Base-by-base conservation (phyloP, 2,888 invertebrate genomes). In the Ditula angustiorana region DNA sequence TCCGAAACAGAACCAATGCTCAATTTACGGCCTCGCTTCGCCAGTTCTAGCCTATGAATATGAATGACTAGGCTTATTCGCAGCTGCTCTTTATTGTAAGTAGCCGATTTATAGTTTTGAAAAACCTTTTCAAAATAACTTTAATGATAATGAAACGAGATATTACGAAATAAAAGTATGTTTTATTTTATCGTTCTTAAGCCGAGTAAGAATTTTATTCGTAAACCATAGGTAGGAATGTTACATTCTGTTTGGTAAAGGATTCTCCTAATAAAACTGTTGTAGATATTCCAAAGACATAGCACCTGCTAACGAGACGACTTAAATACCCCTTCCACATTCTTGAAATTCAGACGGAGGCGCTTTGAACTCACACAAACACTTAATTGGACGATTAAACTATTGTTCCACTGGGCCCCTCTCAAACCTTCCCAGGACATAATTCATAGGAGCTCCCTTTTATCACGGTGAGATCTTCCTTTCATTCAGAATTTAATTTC, bases 401-500 rank as follows among this genome's bases (percentile, higher is more conserved):
- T 87, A 91, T 92, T 92, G 92, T 92, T 86, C 84, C 81, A 77
- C 69, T 72, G 74, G 71, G 76, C 86, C 91, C 85, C 82, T 80
- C 79, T 77, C 74, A 74, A 79, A 73, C 80, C 83, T 83, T 85
- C 78, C 81, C 83, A 80, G 83, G 81, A 83, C 80, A 88, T 90
- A 86, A 89, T 87, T 92, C 90, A 91, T 90, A 86, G 86, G 76
- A 79, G 81, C 82, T 85, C 84, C 88, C 89, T 82, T 87, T 89
- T 86, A 88, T 87, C 84, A 86, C 81, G 80, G 80, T 71, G 71
- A 82, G 86, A 86, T 87, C 78, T 82, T 83, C 88, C 89, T 88
- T 90, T 91, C 90, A 91, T 87, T 87, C 80, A 85, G 87, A 90
- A 90, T 92, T 91, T 92, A 90, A 92, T 92, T 92, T 92, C 88